Percentiles rank a stretch among this genome's conserved stretches.
phyloP scores from a whole-genome alignment of 2,113 vertebrate genomes.

The Camelus bactrianus region DNA sequence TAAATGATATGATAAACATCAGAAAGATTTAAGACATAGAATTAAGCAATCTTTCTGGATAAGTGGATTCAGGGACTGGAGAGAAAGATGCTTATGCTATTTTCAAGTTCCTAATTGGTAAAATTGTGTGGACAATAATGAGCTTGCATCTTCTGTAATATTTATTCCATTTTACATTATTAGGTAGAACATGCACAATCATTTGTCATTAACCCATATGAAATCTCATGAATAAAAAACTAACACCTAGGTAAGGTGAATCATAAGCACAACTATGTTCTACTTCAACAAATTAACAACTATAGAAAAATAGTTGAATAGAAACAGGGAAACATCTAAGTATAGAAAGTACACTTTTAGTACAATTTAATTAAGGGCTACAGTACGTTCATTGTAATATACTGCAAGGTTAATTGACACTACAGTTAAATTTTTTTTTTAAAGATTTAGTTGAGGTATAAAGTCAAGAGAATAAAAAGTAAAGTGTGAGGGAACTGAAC shows the following conservation, averaged over 20 bases:
- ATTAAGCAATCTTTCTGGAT: background rate
- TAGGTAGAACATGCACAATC: background rate
- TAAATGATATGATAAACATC: background rate
- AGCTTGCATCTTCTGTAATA: background rate
- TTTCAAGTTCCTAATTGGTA: background rate
- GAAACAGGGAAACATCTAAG: background rate
- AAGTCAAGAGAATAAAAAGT: slow-evolving; percentile 38
- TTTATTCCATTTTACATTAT: background rate
- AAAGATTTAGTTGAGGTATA: background rate
- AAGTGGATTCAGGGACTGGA: background rate
- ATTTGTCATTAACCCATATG: background rate
- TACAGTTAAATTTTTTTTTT: background rate
- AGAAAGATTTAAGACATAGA: background rate
- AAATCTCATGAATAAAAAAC: background rate
- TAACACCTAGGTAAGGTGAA: background rate
- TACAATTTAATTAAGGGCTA: background rate
- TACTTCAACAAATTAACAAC: background rate
- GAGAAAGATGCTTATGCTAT: background rate
- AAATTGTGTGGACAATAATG: background rate
- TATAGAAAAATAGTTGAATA: background rate
- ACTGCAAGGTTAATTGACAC: background rate
- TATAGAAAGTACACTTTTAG: background rate
- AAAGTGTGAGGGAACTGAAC: background rate
- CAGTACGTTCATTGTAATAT: background rate
- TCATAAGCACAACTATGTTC: background rate